phyloP scores from a whole-genome alignment of 2,888 invertebrate species.

The Habroteleia sp. region DNA sequence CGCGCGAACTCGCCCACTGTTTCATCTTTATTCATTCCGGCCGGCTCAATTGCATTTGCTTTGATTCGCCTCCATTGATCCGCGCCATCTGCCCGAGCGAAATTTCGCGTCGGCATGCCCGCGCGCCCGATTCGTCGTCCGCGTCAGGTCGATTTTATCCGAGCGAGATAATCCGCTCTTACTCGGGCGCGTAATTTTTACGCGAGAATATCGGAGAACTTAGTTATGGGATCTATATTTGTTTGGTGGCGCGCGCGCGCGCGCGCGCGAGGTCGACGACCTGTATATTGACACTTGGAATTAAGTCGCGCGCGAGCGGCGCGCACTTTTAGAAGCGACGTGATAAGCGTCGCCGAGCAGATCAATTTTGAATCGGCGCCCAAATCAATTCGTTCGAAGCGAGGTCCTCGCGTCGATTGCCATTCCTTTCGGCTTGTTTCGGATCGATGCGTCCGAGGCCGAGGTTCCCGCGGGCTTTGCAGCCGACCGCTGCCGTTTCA shows the following conservation, averaged over 20 bases:
- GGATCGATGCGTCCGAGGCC: too few species aligned
- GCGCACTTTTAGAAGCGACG: conserved; percentile 40
- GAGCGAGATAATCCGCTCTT: conserved; percentile 48
- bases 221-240: conserved; percentile 59
- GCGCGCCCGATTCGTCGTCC: conserved; percentile 39
- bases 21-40: conserved; percentile 25
- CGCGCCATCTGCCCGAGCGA: conserved; percentile 7
- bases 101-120: conserved; percentile 15
- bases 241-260: conserved; percentile 36
- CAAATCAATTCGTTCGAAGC: too few species aligned
- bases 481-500: too few species aligned
- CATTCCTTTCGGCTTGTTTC: too few species aligned
- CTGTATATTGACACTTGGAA: conserved; percentile 56
- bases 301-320: conserved; percentile 35
- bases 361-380: conserved; percentile 16
- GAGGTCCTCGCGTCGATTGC: too few species aligned
- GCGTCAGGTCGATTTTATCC: conserved; percentile 49
- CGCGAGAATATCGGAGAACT: conserved; percentile 56
- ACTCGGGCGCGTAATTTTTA: conserved; percentile 54
- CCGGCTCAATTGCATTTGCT: conserved; percentile 33
- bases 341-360: conserved; percentile 22
- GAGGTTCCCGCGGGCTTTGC: too few species aligned
- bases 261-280: conserved; percentile 44
- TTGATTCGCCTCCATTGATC: conserved; percentile 45
- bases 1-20: conserved; percentile 20